Conservation (phyloP, 2,797 vertebrate genomes). For the Urocyon cinereoargenteus region DNA sequence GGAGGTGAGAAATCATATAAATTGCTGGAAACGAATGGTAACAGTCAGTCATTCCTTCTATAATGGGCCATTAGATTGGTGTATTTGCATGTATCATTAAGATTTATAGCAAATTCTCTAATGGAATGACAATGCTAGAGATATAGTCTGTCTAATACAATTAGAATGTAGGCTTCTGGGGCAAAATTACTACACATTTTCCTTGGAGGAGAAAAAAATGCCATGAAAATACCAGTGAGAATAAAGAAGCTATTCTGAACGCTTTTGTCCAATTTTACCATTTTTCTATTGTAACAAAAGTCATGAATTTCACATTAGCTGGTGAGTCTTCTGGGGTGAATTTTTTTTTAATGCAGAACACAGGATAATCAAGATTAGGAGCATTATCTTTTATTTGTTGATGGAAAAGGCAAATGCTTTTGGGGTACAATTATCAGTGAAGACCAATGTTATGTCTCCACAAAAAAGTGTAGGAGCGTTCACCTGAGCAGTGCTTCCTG, state of each 20-base stretch:
- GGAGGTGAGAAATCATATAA: slow-evolving; percentile 77
- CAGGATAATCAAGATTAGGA: slow-evolving; percentile 64
- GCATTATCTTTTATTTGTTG: slow-evolving; percentile 61
- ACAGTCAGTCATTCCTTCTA: slow-evolving; percentile 78
- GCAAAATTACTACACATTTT: slow-evolving; percentile 57
- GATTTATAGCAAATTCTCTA: slow-evolving; percentile 81
- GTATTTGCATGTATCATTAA: slow-evolving; percentile 83
- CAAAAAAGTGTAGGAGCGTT: background rate
- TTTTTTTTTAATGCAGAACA: slow-evolving; percentile 52
- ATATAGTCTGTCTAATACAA: slow-evolving; percentile 68
- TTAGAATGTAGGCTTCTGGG: slow-evolving; percentile 70
- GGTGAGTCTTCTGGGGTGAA: slow-evolving; percentile 22
- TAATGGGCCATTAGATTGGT: slow-evolving; percentile 80
- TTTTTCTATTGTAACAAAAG: slow-evolving; percentile 69
- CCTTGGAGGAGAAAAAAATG: slow-evolving; percentile 55
- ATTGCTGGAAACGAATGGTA: slow-evolving; percentile 78
- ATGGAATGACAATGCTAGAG: slow-evolving; percentile 77
- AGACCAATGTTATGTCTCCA: slow-evolving; percentile 13
- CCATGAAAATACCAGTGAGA: slow-evolving; percentile 66
- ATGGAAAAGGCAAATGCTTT: slow-evolving; percentile 56
- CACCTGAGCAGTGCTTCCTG: background rate
- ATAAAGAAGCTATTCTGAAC: slow-evolving; percentile 64
- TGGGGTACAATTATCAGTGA: slow-evolving; percentile 48
- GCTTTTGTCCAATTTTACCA: slow-evolving; percentile 65
- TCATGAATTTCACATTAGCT: slow-evolving; percentile 69